Percentiles rank a stretch among this genome's conserved stretches.
phyloP scores from a whole-genome alignment of 1,140 invertebrate species.

The Eueides isabella region DNA sequence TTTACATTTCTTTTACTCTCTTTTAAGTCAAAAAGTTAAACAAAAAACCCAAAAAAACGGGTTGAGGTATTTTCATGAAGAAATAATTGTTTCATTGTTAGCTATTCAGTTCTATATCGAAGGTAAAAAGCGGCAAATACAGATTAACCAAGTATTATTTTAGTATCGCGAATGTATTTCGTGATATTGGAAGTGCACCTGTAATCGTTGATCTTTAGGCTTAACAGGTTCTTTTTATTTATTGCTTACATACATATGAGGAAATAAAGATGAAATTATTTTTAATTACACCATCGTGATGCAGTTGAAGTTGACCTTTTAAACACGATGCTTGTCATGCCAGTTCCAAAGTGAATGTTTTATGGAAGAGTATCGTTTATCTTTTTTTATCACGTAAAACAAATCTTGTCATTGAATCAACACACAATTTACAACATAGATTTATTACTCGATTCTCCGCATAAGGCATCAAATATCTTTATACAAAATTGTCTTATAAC shows the following conservation, averaged over 20 bases:
- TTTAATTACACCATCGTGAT: background rate
- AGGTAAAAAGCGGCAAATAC: slow-evolving; percentile 18
- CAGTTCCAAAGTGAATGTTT: background rate
- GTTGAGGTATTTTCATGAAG: background rate
- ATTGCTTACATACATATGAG: background rate
- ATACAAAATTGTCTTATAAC: slow-evolving; percentile 20
- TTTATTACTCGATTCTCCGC: background rate
- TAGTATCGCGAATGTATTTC: slow-evolving; percentile 43
- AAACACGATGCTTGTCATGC: background rate
- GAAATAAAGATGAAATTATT: background rate
- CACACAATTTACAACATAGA: background rate
- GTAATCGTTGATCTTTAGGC: slow-evolving; percentile 21
- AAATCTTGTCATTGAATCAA: too few relatives aligned
- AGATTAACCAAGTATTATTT: slow-evolving; percentile 27
- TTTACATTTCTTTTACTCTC: background rate
- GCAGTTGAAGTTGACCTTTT: background rate
- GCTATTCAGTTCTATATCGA: slow-evolving; percentile 5
- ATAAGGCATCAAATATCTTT: background rate
- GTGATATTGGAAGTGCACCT: slow-evolving; percentile 38
- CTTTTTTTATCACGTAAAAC: too few relatives aligned
- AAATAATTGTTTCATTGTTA: background rate
- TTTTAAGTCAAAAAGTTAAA: too few relatives aligned
- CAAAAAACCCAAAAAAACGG: background rate
- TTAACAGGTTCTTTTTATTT: slow-evolving; percentile 12
- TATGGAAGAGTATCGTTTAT: background rate